phyloP scores from a whole-genome alignment of 2,888 invertebrate species.

The Megaustenia siamemsis region DNA sequence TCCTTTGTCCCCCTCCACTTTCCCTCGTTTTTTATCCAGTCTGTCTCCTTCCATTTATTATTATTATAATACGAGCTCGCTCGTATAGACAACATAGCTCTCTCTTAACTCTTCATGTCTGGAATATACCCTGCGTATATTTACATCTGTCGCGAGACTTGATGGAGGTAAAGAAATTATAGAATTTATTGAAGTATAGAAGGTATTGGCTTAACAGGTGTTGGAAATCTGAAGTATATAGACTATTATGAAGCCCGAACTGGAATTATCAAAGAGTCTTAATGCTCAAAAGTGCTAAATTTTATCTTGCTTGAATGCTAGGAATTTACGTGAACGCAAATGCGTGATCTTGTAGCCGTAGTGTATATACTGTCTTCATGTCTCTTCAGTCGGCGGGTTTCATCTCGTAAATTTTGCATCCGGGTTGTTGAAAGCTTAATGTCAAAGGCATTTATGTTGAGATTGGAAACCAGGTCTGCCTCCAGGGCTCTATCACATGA shows the following conservation, averaged over 20 bases:
- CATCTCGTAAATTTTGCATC: background rate
- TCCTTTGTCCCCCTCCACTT: background rate
- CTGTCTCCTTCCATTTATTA: too few relatives aligned
- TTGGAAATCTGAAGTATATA: background rate
- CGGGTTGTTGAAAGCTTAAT: background rate
- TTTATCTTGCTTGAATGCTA: background rate
- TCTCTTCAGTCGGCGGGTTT: background rate
- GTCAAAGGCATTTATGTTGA: background rate
- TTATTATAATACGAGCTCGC: too few relatives aligned
- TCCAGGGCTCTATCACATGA: background rate
- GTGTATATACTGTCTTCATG: background rate
- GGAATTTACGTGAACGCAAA: background rate
- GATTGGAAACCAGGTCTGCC: background rate
- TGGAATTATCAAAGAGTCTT: background rate
- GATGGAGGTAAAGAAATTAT: background rate
- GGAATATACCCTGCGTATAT: conserved; percentile 3
- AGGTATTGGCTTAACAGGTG: conserved; percentile 3
- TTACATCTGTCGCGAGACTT: background rate
- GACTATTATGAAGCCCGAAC: background rate
- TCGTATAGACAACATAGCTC: background rate
- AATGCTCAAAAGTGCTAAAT: conserved; percentile 16
- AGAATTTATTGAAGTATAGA: background rate
- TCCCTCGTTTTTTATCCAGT: background rate
- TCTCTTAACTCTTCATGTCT: background rate
- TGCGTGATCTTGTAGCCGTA: too few relatives aligned